Evolutionary conservation across 2,888 invertebrate species (phyloP), one percentile per base, ranked within the genome.

Genomic region (Entomobrya multifasciata): DNA sequence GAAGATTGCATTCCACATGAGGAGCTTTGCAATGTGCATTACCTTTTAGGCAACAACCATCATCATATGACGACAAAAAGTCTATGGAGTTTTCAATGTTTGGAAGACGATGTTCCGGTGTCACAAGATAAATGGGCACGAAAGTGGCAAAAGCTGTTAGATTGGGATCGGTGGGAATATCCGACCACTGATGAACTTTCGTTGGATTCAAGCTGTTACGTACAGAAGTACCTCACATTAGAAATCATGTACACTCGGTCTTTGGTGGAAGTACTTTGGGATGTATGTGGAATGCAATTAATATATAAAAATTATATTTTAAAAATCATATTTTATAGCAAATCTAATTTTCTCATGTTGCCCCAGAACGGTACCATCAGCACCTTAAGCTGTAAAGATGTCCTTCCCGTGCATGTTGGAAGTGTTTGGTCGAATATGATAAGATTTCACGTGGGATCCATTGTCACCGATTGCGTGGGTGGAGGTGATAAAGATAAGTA

Each of bases 141-240:
- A 20, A 78, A 72, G 55, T 85, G 85, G 85, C 27, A 22, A 4
- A 85, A 85, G 60, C 5, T 77, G 5, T 13, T 85, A 11, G 85
- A 72, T 22, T 78, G 67, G 67, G 85, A 78, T 22, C 55, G 72
- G n/a, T 85, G 85, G 85, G 85, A 85, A n/a, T 85, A 85, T 60
- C 60, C 78, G 3, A 13, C 1, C 0, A 11, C 36, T 22, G 49
- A 74, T 30, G 55, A 72, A n/a, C 17, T 20, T 0, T 47, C 3
- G 5, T 0, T 1, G n/a, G 20, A 65, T 15, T 72, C 60, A 15
- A 27, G 41, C 27, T 3, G 22, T 13, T 55, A 52, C 36, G 2
- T 2, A 10, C 22, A 60, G 3, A 67, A 49, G 10, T 44, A 77
- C 10, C 10, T 65, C 6, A 78, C 41, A 0, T 13, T 88, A 17